These are phyloP conservation scores for Myanophis thanlyinensis DNA, from an alignment of 2,113 vertebrate genomes.

Conservation along the genomic window DNA sequence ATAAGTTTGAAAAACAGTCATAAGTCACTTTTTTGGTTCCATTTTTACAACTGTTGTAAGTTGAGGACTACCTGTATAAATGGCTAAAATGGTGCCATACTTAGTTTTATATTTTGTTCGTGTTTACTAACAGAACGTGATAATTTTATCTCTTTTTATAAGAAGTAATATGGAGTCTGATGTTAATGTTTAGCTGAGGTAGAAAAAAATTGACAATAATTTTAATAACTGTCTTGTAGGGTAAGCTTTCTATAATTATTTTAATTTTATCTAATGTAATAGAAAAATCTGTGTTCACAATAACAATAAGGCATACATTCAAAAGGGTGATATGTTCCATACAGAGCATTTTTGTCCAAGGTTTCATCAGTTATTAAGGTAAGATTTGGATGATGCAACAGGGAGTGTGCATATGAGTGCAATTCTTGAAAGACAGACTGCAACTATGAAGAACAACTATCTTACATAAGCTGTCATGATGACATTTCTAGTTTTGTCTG, in stretches of 20 bases:
- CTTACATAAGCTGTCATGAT: background rate
- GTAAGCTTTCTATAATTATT: background rate
- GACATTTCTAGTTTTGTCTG: background rate
- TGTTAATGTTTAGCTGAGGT: background rate
- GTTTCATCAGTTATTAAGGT: slow-evolving; percentile 5
- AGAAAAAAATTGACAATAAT: background rate
- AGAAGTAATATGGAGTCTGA: background rate
- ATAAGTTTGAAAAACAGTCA: background rate
- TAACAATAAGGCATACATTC: background rate
- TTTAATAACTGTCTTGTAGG: background rate
- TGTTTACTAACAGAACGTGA: background rate
- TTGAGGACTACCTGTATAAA: background rate
- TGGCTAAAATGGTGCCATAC: background rate
- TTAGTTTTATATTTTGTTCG: background rate
- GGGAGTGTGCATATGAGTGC: background rate
- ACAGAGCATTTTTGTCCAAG: background rate
- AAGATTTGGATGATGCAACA: background rate
- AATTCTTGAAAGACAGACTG: background rate
- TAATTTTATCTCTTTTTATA: background rate
- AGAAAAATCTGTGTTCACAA: background rate
- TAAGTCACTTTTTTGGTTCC: background rate
- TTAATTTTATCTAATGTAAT: background rate
- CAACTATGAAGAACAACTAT: background rate
- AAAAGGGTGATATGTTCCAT: background rate
- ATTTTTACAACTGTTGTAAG: background rate